phyloP scores from a whole-genome alignment of 2,113 vertebrate genomes.

The Lepus timidus region DNA sequence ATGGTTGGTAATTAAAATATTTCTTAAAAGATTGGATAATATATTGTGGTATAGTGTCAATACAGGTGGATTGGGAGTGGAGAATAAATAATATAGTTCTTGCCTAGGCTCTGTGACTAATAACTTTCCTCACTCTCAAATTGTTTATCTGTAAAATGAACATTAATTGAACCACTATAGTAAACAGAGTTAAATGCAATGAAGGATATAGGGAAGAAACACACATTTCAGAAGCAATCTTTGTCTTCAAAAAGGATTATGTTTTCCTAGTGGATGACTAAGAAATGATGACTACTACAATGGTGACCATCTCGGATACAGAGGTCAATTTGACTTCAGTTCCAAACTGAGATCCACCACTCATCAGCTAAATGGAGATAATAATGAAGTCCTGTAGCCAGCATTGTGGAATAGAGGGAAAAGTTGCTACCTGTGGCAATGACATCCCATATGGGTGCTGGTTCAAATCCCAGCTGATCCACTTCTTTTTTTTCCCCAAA shows the following conservation, averaged over 20 bases:
- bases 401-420: too few relatives aligned
- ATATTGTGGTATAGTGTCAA: background rate
- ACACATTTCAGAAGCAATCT: background rate
- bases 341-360: background rate
- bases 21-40: background rate
- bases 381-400: background rate
- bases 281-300: background rate
- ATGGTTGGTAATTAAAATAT: background rate
- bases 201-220: background rate
- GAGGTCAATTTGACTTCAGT: background rate
- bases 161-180: background rate
- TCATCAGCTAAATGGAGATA: background rate
- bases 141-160: constrained; percentile 33
- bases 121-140: background rate
- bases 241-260: background rate
- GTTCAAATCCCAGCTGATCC: too few relatives aligned
- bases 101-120: background rate
- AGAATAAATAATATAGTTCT: background rate
- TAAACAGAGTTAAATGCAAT: background rate
- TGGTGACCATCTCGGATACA: background rate
- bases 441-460: too few relatives aligned
- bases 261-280: background rate
- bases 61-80: background rate
- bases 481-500: too few relatives aligned
- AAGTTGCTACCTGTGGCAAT: too few relatives aligned